Evolutionary conservation across 2,797 vertebrate genomes (phyloP).

Genomic region (Mormyrus hasselquistii): DNA sequence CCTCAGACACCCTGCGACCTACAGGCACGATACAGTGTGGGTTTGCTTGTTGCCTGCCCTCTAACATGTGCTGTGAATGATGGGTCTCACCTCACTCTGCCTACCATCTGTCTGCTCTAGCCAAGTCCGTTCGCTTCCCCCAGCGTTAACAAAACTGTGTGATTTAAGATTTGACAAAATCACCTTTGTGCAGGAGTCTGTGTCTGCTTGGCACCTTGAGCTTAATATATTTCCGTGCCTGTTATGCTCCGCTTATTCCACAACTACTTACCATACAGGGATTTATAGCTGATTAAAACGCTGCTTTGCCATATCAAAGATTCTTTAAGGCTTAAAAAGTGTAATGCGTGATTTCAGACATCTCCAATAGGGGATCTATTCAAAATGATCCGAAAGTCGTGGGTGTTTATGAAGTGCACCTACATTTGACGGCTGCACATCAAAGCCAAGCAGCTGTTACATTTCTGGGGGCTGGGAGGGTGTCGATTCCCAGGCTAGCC

Average conservation of each 20-base stretch:
- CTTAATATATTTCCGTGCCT: not conserved
- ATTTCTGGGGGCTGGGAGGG: not conserved
- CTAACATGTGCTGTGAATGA: not conserved
- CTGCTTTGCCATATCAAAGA: not conserved
- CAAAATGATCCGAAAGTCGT: not conserved
- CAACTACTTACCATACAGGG: not conserved
- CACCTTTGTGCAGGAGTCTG: not conserved
- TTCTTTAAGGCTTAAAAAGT: not conserved
- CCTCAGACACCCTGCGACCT: not conserved
- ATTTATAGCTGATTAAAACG: not conserved
- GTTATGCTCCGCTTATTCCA: not conserved
- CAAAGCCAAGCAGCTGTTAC: not conserved
- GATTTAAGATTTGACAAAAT: not conserved
- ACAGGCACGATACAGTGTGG: not conserved
- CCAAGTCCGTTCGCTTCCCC: not conserved
- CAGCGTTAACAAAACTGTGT: not conserved
- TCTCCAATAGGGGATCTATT: not conserved
- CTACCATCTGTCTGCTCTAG: not conserved
- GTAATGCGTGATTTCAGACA: not conserved
- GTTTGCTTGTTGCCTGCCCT: not conserved
- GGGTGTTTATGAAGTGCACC: not conserved
- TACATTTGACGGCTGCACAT: not conserved
- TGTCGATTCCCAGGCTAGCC: not conserved
- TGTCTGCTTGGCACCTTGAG: not conserved
- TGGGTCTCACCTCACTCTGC: not conserved